A percentile compares a stretch with the other conserved stretches of the same genome.
These are phyloP conservation scores for Crypturellus tataupa DNA, from an alignment of 2,797 vertebrate genomes.

Conservation along the genomic window DNA sequence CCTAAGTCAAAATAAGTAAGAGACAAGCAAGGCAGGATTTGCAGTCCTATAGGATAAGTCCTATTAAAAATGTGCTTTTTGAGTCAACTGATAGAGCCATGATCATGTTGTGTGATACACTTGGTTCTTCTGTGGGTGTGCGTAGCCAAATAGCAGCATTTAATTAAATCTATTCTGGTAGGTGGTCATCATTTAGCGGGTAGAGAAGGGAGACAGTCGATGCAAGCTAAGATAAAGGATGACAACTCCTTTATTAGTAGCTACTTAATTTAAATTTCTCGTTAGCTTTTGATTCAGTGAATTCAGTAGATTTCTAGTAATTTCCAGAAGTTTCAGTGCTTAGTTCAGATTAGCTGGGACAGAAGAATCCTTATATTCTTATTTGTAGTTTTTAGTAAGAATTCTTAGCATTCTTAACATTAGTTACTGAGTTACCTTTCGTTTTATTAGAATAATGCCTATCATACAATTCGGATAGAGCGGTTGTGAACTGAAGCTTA, in stretches of 20 bases:
- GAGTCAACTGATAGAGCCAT: background rate
- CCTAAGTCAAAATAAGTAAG: background rate
- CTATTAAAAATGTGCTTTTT: background rate
- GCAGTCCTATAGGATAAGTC: background rate
- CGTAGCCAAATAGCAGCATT: background rate
- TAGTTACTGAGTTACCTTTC: background rate
- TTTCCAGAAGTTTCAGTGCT: background rate
- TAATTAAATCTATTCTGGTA: background rate
- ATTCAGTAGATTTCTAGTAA: background rate
- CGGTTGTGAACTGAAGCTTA: background rate
- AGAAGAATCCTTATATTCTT: background rate
- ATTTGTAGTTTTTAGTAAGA: background rate
- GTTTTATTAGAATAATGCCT: background rate
- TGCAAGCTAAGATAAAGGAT: background rate
- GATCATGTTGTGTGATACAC: fast-evolving
- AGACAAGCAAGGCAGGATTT: background rate
- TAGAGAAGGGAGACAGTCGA: background rate
- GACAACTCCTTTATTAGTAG: background rate
- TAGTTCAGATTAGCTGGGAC: background rate
- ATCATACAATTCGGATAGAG: fast-evolving
- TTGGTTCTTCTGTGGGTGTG: background rate
- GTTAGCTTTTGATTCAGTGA: background rate
- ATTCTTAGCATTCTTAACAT: background rate
- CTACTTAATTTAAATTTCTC: background rate
- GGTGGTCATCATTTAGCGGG: background rate